Base-by-base conservation (phyloP, 2,888 invertebrate species). In the Macrophya annulata region DNA sequence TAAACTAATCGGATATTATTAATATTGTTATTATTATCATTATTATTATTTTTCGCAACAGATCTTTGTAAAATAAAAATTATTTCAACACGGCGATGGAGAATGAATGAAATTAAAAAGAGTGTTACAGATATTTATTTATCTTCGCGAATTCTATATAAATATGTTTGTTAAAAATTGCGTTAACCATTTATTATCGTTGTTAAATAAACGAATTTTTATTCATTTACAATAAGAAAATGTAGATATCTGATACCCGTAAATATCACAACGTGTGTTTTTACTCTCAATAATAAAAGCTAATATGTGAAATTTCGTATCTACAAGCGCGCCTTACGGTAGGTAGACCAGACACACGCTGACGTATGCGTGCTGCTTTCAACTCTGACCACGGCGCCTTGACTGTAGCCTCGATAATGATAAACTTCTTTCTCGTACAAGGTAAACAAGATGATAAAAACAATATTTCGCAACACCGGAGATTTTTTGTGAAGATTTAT, bases 331-430 rank as follows among this genome's bases (percentile, higher is more conserved):
- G 68, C 83, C 83, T 65, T 31, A 37, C 15, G 10, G 71, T 83
- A 68, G 45, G 83, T 10, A 45, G 31, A 83, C 83, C 68, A 51
- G 68, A 45, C 43, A 68, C 31, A 15, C 48, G 31, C 51, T 65
- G 48, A 68, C 68, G 83, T 48, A 31, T 4, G 71, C 37, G 65
- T 65, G 83, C 83, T 83, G 83, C 83, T 83, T 68, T 51, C 68
- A 40, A 37, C 45, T 48, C 48, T 25, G 48, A 25, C 45, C 65
- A 83, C 68, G 83, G 83, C 83, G 83, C 68, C 31, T 48, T 68
- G 31, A 51, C 37, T 48, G 21, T 10, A 68, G 45, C 81, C 62
- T 43, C 43, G 15, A 43, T 62, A 45, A 65, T 43, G 51, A 81
- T 81, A 43, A 62, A 81, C 21, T 17, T 45, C 43, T 81, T 81